Percentiles rank a stretch among this genome's conserved stretches.
Conservation (phyloP, 37 sponge, comb jelly and placozoan genomes). For the Cladorhizidae sp. region DNA sequence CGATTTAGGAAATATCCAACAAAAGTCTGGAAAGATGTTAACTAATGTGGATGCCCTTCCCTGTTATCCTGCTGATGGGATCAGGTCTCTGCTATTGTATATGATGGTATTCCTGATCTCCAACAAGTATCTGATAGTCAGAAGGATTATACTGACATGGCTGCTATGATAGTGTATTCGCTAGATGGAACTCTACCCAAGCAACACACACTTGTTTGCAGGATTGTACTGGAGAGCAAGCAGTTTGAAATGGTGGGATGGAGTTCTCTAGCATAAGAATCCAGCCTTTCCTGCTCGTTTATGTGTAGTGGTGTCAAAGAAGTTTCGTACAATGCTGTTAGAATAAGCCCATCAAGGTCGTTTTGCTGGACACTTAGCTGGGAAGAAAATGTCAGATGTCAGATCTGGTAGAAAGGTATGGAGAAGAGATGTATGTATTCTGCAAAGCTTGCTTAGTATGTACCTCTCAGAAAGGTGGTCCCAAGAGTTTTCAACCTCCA, state of each 20-base stretch:
- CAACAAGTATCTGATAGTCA: neutral
- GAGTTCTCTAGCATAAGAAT: conserved; percentile 2
- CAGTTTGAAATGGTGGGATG: conserved; percentile 8
- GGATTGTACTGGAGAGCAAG: conserved; percentile 11
- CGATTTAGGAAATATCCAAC: conserved; percentile 3
- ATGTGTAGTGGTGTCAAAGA: conserved; percentile 17
- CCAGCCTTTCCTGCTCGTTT: neutral
- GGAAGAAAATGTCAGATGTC: conserved; percentile 21
- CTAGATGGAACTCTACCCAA: conserved; percentile 5
- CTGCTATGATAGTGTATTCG: neutral
- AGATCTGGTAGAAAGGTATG: conserved; percentile 46
- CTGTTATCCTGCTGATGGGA: conserved; percentile 3
- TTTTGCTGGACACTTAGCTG: conserved; percentile 47
- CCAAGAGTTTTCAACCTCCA: conserved; percentile 19
- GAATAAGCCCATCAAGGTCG: conserved; percentile 37
- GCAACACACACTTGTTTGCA: neutral
- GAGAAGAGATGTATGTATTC: conserved; percentile 28
- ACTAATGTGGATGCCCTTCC: conserved; percentile 48
- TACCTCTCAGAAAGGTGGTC: too few species aligned
- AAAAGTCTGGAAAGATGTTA: conserved; percentile 13
- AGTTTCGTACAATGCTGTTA: neutral
- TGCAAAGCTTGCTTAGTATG: conserved; percentile 45
- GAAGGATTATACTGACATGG: neutral
- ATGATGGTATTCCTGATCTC: neutral
- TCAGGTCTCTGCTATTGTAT: neutral